These are phyloP conservation scores for Cervus canadensis DNA, from an alignment of 2,113 vertebrate species.

Conservation along the genomic window DNA sequence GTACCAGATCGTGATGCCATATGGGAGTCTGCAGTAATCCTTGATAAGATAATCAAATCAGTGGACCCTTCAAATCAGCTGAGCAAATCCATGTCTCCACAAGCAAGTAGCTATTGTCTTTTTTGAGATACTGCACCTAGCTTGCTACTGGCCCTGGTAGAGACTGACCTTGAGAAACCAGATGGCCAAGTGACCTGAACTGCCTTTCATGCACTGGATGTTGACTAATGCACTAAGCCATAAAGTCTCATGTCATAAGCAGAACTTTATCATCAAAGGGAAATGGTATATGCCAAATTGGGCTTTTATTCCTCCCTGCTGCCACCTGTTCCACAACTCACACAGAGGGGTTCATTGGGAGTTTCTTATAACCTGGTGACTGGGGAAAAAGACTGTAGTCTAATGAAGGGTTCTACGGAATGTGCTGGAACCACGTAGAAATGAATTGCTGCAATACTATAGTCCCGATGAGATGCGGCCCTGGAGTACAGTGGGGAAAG, in stretches of 20 bases:
- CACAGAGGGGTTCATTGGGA: background rate
- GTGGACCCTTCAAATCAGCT: background rate
- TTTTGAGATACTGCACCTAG: background rate
- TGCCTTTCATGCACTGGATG: background rate
- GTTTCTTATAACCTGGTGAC: background rate
- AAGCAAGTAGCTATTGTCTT: background rate
- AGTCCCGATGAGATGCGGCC: background rate
- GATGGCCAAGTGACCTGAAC: background rate
- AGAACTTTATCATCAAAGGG: background rate
- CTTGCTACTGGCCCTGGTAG: background rate
- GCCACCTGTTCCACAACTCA: background rate
- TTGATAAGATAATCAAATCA: background rate
- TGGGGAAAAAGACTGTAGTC: background rate
- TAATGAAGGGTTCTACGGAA: background rate
- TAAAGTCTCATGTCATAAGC: background rate
- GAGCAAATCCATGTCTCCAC: background rate
- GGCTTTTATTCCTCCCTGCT: background rate
- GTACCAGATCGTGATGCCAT: background rate
- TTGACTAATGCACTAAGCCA: background rate
- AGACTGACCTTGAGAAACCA: background rate
- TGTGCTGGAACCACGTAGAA: background rate
- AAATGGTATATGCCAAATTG: background rate
- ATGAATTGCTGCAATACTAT: background rate
- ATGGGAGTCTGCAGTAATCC: background rate
- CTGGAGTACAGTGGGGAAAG: background rate